Conservation (phyloP, 1,140 invertebrate species). For the Bombus superbus region DNA sequence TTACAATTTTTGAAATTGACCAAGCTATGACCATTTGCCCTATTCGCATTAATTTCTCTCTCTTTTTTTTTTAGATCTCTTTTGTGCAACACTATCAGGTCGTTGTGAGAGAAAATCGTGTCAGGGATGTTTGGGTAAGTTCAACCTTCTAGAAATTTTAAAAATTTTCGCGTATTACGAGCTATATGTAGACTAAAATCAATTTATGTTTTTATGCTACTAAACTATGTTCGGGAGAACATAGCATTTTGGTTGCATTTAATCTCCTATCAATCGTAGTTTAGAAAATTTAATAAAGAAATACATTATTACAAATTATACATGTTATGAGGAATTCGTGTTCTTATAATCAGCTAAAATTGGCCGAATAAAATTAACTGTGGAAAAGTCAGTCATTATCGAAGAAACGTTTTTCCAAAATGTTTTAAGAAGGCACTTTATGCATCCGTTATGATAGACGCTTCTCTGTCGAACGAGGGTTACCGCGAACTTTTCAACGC, state of each 20-base stretch:
- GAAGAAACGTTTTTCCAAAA: constrained; percentile 1
- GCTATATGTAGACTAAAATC: no score
- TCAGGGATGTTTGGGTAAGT: background rate
- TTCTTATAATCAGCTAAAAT: background rate
- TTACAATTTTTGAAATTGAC: constrained; percentile 74
- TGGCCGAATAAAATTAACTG: background rate
- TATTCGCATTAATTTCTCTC: constrained; percentile 60
- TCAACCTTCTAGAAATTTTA: background rate
- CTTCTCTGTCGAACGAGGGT: constrained; percentile 30
- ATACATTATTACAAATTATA: background rate
- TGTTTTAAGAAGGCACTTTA: constrained; percentile 38
- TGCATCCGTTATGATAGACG: background rate
- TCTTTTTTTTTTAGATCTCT: background rate
- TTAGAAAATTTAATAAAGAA: background rate
- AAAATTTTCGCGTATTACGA: background rate
- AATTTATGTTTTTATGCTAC: background rate
- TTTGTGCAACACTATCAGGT: background rate
- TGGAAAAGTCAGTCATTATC: background rate
- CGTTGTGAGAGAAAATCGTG: background rate
- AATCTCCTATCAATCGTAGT: background rate
- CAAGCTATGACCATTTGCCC: constrained; percentile 21
- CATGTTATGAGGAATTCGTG: background rate
- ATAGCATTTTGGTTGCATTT: no score
- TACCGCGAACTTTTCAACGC: constrained; percentile 52
- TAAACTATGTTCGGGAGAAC: background rate